Base-by-base conservation (phyloP, 2,113 vertebrate genomes). In the Alosa alosa region DNA sequence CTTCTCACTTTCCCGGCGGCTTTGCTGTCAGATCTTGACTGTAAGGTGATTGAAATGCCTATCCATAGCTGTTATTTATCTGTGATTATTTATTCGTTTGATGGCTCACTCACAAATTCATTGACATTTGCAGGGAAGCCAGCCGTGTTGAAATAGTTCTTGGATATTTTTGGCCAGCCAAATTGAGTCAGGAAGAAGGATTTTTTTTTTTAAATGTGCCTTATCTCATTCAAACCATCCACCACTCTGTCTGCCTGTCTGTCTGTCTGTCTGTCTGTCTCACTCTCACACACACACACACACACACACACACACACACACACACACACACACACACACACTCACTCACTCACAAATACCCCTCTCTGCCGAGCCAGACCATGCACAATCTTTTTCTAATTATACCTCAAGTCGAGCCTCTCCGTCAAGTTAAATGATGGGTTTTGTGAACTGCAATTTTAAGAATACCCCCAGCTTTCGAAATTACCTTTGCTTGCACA, bases 381-480 rank as follows among this genome's bases (percentile, higher is more conserved):
- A 41, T 39, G 52, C 52, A 60, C 31, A 31, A 57, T 81, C 45
- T 83, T 82, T 84, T 31, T 25, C 72, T 85, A 83, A 85, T 82
- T 85, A 52, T 85, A 55, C 78, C 68, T 84, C 81, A 84, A 39
- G 47, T 57, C 85, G 2, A 55, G 81, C 50, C 81, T 52, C 36
- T n/a, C 84, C 64, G 83, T 55, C 49, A 44, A 83, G 41, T 50
- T 47, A 83, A 82, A 83, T 50, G 49, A 81, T 55, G 75, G 81
- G 41, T 81, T 83, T 85, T 82, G 83, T 45, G 84, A 83, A 86
- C 78, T 64, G 84, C 78, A 60, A 85, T 84, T 83, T 78, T 25
- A 85, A 87, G 83, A 83, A 86, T 31, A 64, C 78, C 52, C 52
- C 31, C 18, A 46, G 45, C 72, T 78, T 78, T 78, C 15, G 10